Evolutionary conservation across 2,113 vertebrate species (phyloP), one percentile per base, ranked within the genome.

Genomic region (Centropus bengalensis): DNA sequence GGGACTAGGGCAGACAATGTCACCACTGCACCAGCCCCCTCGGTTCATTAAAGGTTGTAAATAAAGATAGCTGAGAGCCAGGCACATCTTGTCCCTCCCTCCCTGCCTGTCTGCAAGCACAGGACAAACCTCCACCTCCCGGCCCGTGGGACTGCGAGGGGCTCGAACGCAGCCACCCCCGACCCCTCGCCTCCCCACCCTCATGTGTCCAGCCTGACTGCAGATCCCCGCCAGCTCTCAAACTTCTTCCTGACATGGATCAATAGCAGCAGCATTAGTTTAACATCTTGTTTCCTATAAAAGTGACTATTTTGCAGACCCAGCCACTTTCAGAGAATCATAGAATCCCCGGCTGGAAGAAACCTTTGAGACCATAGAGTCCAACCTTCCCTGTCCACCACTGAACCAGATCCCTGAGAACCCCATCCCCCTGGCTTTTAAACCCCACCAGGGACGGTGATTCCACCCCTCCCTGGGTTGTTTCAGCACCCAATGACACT

Each of bases 141-240:
- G 22, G 21, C 12, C 47, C 23, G 47, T 0, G 6, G 54, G 20
- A 19, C 33, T 40, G 49, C 27, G 4, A 9, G 2, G 19, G 52
- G 16, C n/a, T 60, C 19, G 15, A 42, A 30, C 10, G 40, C 38
- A n/a, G 12, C n/a, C 21, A 12, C 1, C 0, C 13, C 12, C 23
- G 15, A 26, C 32, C 44, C 47, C 32, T 17, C 10, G 36, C 3
- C 22, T 19, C 8, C 19, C 44, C 17, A 42, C 23, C 44, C 23
- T n/a, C 9, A 15, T 12, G 1, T 13, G 36, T 27, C 71, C 55
- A 68, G 30, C 5, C 9, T 5, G 19, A 52, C 47, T 9, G 22
- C 54, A 47, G 19, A 38, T 60, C 45, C 24, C 28, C 17, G 5
- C 59, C 30, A 12, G 16, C 27, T 38, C 45, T 44, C 62, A 49